These are phyloP conservation scores for Willowsia nigromaculata DNA, from an alignment of 2,888 invertebrate species.

Conservation along the genomic window DNA sequence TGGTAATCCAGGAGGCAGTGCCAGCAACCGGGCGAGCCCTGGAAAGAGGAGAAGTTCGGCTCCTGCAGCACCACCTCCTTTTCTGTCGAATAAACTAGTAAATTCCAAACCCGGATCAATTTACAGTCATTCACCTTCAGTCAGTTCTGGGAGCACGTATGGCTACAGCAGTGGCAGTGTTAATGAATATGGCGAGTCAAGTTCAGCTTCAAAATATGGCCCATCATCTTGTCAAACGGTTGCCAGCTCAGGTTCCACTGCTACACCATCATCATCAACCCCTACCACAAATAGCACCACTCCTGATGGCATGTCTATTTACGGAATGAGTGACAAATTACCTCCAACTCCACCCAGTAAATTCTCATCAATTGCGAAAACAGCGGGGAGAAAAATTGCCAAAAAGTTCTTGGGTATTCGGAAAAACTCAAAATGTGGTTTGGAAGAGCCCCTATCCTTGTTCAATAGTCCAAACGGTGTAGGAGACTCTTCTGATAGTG, in stretches of 20 bases:
- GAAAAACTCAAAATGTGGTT: slow-evolving; percentile 71
- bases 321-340: slow-evolving; percentile 73
- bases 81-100: slow-evolving; percentile 49
- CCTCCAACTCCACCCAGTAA: slow-evolving; percentile 76
- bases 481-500: slow-evolving; percentile 34
- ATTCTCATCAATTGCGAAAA: slow-evolving; percentile 78
- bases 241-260: slow-evolving; percentile 43
- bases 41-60: slow-evolving; percentile 64
- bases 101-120: slow-evolving; percentile 63
- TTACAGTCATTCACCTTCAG: slow-evolving; percentile 71
- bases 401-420: slow-evolving; percentile 77
- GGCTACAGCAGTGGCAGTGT: slow-evolving; percentile 68
- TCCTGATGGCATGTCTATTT: slow-evolving; percentile 56
- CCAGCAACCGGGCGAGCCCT: slow-evolving; percentile 12
- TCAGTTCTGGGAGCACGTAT: slow-evolving; percentile 70
- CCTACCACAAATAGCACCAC: background rate
- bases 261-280: background rate
- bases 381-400: slow-evolving; percentile 77
- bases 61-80: slow-evolving; percentile 50
- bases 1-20: slow-evolving; percentile 31
- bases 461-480: slow-evolving; percentile 16
- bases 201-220: slow-evolving; percentile 66
- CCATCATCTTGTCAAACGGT: slow-evolving; percentile 50
- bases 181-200: slow-evolving; percentile 67
- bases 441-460: slow-evolving; percentile 57